Base-by-base conservation (phyloP, 1,140 invertebrate genomes). In the Hyphantria cunea region DNA sequence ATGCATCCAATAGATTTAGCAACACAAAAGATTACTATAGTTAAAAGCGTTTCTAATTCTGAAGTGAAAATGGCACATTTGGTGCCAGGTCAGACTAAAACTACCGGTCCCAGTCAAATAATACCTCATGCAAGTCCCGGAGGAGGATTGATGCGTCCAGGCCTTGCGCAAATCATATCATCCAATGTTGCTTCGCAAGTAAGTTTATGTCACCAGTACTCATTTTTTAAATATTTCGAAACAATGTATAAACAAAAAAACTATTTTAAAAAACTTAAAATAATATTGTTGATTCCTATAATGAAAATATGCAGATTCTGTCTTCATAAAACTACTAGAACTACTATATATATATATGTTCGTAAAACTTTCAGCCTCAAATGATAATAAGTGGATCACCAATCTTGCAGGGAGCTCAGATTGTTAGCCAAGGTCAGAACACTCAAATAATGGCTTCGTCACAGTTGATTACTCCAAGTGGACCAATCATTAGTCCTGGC, bases 1-100 rank as follows among this genome's bases (percentile, higher is more conserved):
- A 89, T 90, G 88, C 89, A 89, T 86, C 88, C 88, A 42, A 90
- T 90, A 63, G 88, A 90, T 80, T 86, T 90, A 77, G 88, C 88
- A 44, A 86, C 87, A 55, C 87, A 87, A 74, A 90, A 90, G 76
- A 90, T 90, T 52, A 90, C 87, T 70, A 89, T 90, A 25, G 88
- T 90, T n/a, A 90, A 90, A 72, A 87, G 74, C 69, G 85, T 88
- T 60, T 71, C 87, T 8, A 90, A 82, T 73, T 72, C 76, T 42
- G 87, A 90, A 55, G 78, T 90, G 33, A 90, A 89, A 80, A 89
- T 90, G 84, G 74, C 84, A 66, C 85, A 90, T 77, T 70, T 89
- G 52, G 79, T 89, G 37, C 65, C 84, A 49, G 79, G 82, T 0
- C 86, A 86, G 61, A 50, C 78, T 3, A 90, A 90, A 70, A 80